phyloP scores from a whole-genome alignment of 1,140 invertebrate genomes.

The Drosophila sechellia region DNA sequence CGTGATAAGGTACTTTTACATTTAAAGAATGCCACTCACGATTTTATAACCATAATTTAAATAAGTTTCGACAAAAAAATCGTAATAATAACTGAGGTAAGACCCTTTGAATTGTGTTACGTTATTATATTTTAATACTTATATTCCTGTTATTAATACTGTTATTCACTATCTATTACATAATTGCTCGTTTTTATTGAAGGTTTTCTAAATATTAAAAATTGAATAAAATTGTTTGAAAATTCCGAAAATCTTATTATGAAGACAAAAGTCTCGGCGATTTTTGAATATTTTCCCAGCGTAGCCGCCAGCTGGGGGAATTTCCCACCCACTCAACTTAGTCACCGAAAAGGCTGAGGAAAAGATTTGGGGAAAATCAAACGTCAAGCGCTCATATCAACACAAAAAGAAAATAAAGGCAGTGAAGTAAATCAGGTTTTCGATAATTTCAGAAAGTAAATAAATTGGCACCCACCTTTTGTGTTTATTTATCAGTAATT shows the following conservation, averaged over 20 bases:
- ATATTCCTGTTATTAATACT: too few species aligned
- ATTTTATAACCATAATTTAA: too few species aligned
- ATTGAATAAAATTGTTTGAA: too few species aligned
- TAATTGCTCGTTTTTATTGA: too few species aligned
- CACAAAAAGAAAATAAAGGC: conserved; percentile 30
- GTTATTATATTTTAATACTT: too few species aligned
- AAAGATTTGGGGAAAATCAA: conserved; percentile 21
- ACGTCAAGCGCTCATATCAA: conserved; percentile 36
- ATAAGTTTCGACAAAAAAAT: neutral
- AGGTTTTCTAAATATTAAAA: too few species aligned
- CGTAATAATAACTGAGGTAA: too few species aligned
- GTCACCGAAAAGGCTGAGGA: conserved; percentile 52
- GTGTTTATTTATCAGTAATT: conserved; percentile 54
- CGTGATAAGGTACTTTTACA: neutral
- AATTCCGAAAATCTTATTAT: neutral
- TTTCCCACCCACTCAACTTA: conserved; percentile 22
- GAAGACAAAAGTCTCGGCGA: neutral
- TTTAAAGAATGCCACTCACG: too few species aligned
- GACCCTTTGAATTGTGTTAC: too few species aligned
- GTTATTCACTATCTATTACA: too few species aligned
- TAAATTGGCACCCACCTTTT: conserved; percentile 40
- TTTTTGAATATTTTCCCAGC: conserved; percentile 6
- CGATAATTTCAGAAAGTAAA: conserved; percentile 21
- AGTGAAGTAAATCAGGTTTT: conserved; percentile 28
- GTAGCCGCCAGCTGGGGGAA: neutral